Conservation (phyloP, 2,888 invertebrate species). For the Eupithecia dodoneata region DNA sequence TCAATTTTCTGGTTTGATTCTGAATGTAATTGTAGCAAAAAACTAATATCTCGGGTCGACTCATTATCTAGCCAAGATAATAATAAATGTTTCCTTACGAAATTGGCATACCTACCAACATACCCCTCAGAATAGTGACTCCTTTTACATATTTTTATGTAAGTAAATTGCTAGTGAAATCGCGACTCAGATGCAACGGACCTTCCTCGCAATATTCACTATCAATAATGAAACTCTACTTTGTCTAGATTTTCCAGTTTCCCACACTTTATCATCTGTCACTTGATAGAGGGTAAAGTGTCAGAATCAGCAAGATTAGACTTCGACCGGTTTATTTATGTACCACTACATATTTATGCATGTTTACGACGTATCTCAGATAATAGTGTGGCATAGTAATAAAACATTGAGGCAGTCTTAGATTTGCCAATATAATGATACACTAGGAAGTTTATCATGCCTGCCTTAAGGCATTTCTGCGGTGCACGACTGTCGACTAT, state of each 20-base stretch:
- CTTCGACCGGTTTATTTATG: conserved; percentile 29
- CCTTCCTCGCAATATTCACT: neutral
- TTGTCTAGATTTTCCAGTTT: conserved; percentile 7
- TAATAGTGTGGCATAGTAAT: conserved; percentile 9
- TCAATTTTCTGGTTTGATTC: neutral
- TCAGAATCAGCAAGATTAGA: conserved; percentile 34
- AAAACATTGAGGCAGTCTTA: conserved; percentile 28
- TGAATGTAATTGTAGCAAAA: neutral
- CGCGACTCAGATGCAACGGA: neutral
- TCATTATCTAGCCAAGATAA: neutral
- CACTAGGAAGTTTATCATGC: conserved; percentile 15
- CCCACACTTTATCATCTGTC: conserved; percentile 25
- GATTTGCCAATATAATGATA: conserved; percentile 34
- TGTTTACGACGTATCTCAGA: conserved; percentile 2
- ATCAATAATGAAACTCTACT: neutral
- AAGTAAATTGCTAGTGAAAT: neutral
- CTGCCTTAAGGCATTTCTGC: conserved; percentile 17
- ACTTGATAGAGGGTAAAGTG: conserved; percentile 25
- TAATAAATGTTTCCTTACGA: neutral
- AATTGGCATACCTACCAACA: neutral
- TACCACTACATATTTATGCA: conserved; percentile 8
- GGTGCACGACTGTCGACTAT: conserved; percentile 9
- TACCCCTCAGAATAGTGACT: too few species aligned
- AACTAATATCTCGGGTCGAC: neutral
- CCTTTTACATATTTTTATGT: neutral